Conservation (phyloP, 2,888 invertebrate species). For the Caradrina kadenii region DNA sequence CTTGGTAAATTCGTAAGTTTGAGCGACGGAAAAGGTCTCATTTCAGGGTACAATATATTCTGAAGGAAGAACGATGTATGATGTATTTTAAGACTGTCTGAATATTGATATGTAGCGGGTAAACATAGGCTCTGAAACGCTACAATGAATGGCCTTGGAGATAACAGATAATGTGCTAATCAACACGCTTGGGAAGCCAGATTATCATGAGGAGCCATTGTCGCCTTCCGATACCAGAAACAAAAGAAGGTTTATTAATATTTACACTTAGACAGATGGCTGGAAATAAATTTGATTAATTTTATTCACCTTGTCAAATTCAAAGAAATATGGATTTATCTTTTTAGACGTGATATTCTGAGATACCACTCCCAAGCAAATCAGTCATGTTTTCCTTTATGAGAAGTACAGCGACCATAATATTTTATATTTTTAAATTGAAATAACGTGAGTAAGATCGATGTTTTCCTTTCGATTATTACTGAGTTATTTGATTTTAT, state of each 20-base stretch:
- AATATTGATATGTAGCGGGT: constrained; percentile 24
- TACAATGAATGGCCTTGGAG: constrained; percentile 26
- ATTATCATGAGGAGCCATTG: constrained; percentile 1
- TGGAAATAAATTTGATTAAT: constrained; percentile 31
- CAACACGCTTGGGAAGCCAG: constrained; percentile 14
- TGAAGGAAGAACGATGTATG: constrained; percentile 8
- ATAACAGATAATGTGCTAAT: constrained; percentile 20
- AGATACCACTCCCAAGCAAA: constrained; percentile 12
- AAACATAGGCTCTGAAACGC: constrained; percentile 21
- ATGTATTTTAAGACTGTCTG: constrained; percentile 30
- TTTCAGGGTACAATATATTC: constrained; percentile 34
- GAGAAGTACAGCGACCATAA: constrained; percentile 9
- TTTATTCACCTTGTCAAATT: constrained; percentile 23
- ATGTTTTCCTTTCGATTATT: constrained; percentile 24
- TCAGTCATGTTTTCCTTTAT: constrained; percentile 29
- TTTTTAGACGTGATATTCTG: constrained; percentile 30
- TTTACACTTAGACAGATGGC: constrained; percentile 20
- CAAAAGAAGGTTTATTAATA: constrained; percentile 19
- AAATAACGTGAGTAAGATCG: constrained; percentile 22
- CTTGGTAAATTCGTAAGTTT: constrained; percentile 62
- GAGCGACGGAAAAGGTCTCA: constrained; percentile 39
- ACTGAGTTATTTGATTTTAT: not conserved
- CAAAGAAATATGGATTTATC: constrained; percentile 25
- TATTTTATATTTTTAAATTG: constrained; percentile 5
- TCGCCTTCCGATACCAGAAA: not conserved